Base-by-base conservation (phyloP, 2,888 invertebrate genomes). In the Calliphora vomitoria region DNA sequence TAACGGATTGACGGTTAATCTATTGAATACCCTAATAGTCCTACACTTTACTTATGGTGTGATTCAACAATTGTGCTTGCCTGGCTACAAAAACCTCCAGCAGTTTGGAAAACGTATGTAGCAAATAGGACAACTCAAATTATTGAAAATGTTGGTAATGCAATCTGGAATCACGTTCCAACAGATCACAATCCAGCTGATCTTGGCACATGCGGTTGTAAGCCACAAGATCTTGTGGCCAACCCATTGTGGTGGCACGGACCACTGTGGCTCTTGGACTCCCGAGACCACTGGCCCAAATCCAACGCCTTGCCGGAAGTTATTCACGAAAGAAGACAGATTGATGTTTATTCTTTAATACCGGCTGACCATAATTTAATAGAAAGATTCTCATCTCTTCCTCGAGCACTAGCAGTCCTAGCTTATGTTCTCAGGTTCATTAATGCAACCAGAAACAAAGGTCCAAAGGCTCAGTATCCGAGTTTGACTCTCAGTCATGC, bases 121-220 rank as follows among this genome's bases (percentile, higher is more conserved):
- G 25, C 25, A 25, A 25, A 25, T 25, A 25, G 25, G 25, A 25
- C 25, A 25, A 25, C 25, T 25, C 25, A 25, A 25, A 25, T 13
- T 38, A 15, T 35, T 15, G 5, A 11, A 5, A 15, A 35, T 5
- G 35, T 62, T 47, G 47, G 47, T 47, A 25, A 25, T 62, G 35
- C 62, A 5, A 62, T 6, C 4, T 47, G 62, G 62, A 62, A 47
- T 47, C 47, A 47, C 13, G 47, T 47, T 47, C 47, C 64, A 15
- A 64, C 64, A 18, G 8, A 64, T 15, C 38, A 64, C n/a, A 64
- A 64, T 8, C 64, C 64, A 64, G 41, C 64, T 18, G 64, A 64
- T n/a, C 10, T 41, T 13, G 38, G 64, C 8, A 41, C 38, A 3
- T 38, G 64, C 13, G 64, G 64, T 18, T 64, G 64, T 38, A 10